Evolutionary conservation across 1,140 invertebrate genomes (phyloP).

Genomic region (Dendroctonus valens): DNA sequence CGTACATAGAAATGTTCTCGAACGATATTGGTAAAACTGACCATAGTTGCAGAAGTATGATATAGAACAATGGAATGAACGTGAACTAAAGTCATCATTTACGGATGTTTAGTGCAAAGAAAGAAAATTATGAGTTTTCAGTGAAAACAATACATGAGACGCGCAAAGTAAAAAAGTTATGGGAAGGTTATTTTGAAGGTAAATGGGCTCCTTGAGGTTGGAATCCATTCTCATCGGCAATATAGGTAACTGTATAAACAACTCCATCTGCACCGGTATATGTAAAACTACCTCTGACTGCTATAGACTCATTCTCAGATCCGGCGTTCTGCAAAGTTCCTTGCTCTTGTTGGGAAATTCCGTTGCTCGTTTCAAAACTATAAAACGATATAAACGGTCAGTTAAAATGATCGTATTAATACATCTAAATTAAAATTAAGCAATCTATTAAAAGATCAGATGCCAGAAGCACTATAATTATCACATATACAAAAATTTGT

Average conservation of each 20-base stretch:
- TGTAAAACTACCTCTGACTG: constrained; percentile 63
- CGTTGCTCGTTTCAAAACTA: constrained; percentile 68
- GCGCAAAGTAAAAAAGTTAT: background rate
- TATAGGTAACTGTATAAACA: constrained; percentile 61
- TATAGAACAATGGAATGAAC: background rate
- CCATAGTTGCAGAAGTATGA: background rate
- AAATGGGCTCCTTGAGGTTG: constrained; percentile 63
- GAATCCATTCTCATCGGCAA: constrained; percentile 75
- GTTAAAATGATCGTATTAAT: background rate
- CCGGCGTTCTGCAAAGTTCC: constrained; percentile 59
- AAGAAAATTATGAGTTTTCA: background rate
- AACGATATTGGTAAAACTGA: no score
- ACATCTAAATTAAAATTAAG: no score
- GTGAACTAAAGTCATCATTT: background rate
- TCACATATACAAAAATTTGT: no score
- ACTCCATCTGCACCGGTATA: constrained; percentile 67
- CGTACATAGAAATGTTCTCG: no score
- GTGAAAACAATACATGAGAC: no score
- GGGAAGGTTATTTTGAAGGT: constrained; percentile 38
- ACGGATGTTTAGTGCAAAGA: background rate
- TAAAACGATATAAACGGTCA: constrained; percentile 26
- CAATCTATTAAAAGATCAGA: no score
- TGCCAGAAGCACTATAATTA: no score
- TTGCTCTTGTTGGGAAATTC: constrained; percentile 62
- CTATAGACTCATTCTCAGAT: constrained; percentile 57